These are phyloP conservation scores for Dicyrtoma fusca DNA, from an alignment of 2,888 invertebrate genomes.

Conservation along the genomic window DNA sequence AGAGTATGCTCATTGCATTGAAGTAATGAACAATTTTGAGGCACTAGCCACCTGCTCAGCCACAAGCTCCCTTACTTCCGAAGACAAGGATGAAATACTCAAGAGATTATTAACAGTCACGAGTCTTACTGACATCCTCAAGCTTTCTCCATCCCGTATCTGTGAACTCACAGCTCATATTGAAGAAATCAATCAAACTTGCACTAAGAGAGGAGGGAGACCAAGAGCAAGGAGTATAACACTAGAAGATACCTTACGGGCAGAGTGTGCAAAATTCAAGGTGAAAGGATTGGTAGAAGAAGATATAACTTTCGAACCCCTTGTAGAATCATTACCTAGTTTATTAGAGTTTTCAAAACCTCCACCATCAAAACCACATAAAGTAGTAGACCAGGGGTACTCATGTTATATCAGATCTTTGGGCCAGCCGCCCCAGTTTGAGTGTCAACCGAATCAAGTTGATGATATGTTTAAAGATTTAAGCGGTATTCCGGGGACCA, in stretches of 20 bases:
- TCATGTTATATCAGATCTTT: background rate
- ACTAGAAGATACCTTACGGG: background rate
- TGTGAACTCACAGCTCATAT: conserved; percentile 7
- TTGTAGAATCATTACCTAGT: background rate
- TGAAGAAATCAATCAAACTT: conserved; percentile 7
- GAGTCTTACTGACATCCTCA: conserved; percentile 3
- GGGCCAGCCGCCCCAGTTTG: too few species aligned
- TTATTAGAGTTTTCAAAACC: background rate
- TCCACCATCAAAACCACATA: background rate
- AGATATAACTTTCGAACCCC: too few species aligned
- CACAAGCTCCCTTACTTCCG: background rate
- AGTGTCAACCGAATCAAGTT: too few species aligned
- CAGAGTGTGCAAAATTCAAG: conserved; percentile 14
- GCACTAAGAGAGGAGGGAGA: background rate
- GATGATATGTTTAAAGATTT: conserved; percentile 22
- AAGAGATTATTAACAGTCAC: background rate
- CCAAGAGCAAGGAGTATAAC: background rate
- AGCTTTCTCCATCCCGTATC: conserved; percentile 18
- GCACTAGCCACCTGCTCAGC: background rate
- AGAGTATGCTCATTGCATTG: background rate
- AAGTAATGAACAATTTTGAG: conserved; percentile 20
- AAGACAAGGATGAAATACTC: background rate
- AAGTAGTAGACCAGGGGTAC: too few species aligned
- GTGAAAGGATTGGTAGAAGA: too few species aligned
- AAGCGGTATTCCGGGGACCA: background rate